These are phyloP conservation scores for Neoascia interrupta DNA, from an alignment of 2,888 invertebrate genomes.

Conservation along the genomic window DNA sequence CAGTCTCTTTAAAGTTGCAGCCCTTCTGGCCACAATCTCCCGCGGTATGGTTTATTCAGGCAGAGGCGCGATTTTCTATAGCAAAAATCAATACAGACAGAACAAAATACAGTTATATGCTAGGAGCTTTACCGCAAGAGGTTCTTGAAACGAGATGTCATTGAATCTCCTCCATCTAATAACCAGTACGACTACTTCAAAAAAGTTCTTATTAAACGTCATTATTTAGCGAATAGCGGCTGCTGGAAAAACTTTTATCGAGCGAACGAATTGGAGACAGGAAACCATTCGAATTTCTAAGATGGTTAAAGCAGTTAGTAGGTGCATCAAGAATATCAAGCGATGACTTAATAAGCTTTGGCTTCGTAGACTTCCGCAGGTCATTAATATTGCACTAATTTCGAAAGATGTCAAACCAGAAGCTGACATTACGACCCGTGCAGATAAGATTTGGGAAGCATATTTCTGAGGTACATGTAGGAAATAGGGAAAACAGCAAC, in stretches of 20 bases:
- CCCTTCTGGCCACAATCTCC: not conserved
- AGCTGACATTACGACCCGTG: not conserved
- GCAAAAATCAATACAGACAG: not conserved
- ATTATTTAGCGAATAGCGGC: not conserved
- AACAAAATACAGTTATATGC: not conserved
- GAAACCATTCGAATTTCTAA: conserved; percentile 8
- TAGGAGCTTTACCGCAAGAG: not conserved
- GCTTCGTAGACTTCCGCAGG: not conserved
- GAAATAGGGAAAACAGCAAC: too few relatives aligned
- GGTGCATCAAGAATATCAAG: not conserved
- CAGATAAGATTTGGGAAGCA: conserved; percentile 1
- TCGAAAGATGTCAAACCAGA: not conserved
- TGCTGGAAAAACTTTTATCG: not conserved
- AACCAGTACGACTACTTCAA: not conserved
- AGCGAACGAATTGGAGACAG: not conserved
- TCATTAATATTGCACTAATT: conserved; percentile 4
- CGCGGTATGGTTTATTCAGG: not conserved
- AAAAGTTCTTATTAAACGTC: not conserved
- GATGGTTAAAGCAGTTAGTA: not conserved
- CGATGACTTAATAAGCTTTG: not conserved
- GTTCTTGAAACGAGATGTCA: not conserved
- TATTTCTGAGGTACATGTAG: not conserved
- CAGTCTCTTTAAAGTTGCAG: not conserved
- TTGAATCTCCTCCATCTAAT: not conserved
- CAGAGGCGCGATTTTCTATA: conserved; percentile 3